Base-by-base conservation (phyloP, 1,140 invertebrate genomes). In the Drosophila trapezifrons region DNA sequence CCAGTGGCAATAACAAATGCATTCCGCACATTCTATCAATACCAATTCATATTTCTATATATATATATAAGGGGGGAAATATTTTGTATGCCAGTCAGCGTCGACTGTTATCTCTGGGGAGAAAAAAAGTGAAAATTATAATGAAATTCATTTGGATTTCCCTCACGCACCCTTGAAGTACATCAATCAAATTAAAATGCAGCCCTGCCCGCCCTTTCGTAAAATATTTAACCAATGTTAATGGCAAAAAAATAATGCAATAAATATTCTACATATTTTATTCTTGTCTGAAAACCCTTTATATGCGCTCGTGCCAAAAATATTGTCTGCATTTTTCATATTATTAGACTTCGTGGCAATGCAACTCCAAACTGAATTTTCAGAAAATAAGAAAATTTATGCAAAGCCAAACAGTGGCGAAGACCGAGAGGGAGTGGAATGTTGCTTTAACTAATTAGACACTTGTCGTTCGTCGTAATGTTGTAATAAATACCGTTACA, bases 401-500 rank as follows among this genome's bases (percentile, higher is more conserved):
- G 52, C 69, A 72, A 22, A 59, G 20, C 35, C 69, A 71, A 57
- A 57, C 2, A 20, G 12, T 35, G 15, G 6, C 15, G 35, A 7
- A 13, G 13, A 15, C n/a, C 18, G 13, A 12, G 63, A 49, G 22
- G 22, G 29, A 49, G 64, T 29, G 32, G 43, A 67, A 80, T 83
- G 84, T 87, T 83, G 84, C 51, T 42, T 51, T 45, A 80, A 83
- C 83, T 89, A 87, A 87, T 87, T 87, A 87, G 83, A 83, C 84
- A 80, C 84, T 87, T 87, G 83, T 89, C 84, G 77, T 83, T 83
- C 72, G 80, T 71, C 54, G 76, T 87, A 83, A 89, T 87, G 84
- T 80, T 87, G 83, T 87, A 87, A 87, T 87, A 87, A 89, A 87
- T 87, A 89, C 83, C 83, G 83, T 89, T 89, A 83, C 83, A 87